Percentiles rank a stretch among this genome's conserved stretches.
Evolutionary conservation across 2,888 invertebrate genomes (phyloP).

Genomic region (Leptinotarsa tumamoca): DNA sequence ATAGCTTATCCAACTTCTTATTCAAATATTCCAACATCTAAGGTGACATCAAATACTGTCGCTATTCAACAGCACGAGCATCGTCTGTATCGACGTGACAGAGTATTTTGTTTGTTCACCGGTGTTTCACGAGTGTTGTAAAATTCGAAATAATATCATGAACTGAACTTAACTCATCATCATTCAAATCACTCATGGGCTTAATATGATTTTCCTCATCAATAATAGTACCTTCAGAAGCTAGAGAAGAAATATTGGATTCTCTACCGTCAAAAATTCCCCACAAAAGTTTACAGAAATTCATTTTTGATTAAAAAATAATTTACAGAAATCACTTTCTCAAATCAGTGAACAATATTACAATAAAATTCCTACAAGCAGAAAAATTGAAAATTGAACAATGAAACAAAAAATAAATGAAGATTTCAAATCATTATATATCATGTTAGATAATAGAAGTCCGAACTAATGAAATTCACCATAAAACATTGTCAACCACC

Average conservation of each 20-base stretch:
- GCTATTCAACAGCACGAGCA: conserved; percentile 18
- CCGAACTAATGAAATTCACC: too few relatives aligned
- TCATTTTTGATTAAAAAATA: neutral
- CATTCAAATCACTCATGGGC: neutral
- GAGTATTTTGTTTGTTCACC: conserved; percentile 22
- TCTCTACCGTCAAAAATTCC: neutral
- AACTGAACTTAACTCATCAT: neutral
- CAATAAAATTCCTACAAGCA: neutral
- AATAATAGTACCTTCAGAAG: too few relatives aligned
- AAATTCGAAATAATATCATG: neutral
- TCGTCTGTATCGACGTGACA: conserved; percentile 29
- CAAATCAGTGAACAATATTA: neutral
- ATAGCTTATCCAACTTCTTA: conserved; percentile 7
- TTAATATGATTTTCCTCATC: neutral
- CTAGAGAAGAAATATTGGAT: neutral
- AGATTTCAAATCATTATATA: too few relatives aligned
- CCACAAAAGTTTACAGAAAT: conserved; percentile 19
- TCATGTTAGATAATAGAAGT: too few relatives aligned
- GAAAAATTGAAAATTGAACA: neutral
- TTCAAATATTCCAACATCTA: conserved; percentile 31
- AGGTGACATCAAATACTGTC: conserved; percentile 31
- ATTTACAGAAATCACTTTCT: neutral
- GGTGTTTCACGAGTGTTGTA: neutral
- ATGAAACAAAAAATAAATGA: too few relatives aligned
- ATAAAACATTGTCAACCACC: too few relatives aligned